Base-by-base conservation (phyloP, 2,113 vertebrate species). In the Mesoclemmys tuberculata region DNA sequence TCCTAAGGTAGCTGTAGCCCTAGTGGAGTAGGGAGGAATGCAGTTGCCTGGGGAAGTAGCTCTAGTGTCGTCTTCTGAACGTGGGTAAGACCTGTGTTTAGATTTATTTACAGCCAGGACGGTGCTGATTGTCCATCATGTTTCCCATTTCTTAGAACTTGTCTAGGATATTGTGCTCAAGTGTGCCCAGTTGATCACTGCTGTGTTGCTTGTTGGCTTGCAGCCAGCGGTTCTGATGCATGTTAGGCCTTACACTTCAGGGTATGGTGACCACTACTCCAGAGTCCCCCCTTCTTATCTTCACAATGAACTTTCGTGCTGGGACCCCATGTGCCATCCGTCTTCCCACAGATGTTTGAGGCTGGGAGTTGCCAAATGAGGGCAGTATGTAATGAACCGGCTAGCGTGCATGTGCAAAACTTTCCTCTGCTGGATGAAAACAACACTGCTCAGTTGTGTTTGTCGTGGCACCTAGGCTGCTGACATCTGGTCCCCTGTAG, bases 31-130 rank as follows among this genome's bases (percentile, higher is more conserved):
- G 35, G 8, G 35, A 9, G 35, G 19, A 38, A 22, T 10, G 64
- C 19, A 38, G 35, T 68, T n/a, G 64, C 35, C 74, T 75, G 41
- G 12, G 74, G 38, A 46, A 27, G 12, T 41, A 82, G 56, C 19
- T 90, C 85, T 92, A 85, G 54, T 94, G 31, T 29, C 31, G 80
- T 49, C 12, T 92, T 27, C 31, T 54, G 56, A 84, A 74, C 52
- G 85, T 46, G 56, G 80, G 92, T 38, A 9, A 38, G 64, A n/a
- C 35, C 35, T 38, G n/a, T 38, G 64, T 92, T 95, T 86, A 86
- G 14, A 44, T 19, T 46, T 14, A 78, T 90, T 29, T 86, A 0
- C 46, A 88, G 71, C 74, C 46, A 51, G 89, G 51, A 91, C 82
- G 19, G 31, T 52, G 88, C 27, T 27, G 77, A 11, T 51, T 84